Conservation (phyloP, 2,888 invertebrate genomes). For the Caenorhabditis zanzibari region DNA sequence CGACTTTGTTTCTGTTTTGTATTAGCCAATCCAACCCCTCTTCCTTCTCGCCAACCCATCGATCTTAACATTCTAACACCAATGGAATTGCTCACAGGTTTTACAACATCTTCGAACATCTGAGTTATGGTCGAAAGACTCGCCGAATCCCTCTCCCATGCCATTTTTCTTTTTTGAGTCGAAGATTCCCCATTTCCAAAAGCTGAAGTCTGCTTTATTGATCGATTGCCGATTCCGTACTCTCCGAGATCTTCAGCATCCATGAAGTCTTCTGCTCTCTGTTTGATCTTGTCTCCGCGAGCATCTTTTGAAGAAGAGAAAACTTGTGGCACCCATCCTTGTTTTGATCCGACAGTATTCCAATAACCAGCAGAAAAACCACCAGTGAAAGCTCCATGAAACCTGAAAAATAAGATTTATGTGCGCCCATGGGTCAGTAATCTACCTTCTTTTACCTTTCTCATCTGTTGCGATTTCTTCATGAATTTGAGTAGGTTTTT, state of each 20-base stretch:
- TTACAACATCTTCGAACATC: conserved; percentile 74
- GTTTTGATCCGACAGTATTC: conserved; percentile 95
- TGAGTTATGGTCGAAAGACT: conserved; percentile 66
- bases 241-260: conserved; percentile 95
- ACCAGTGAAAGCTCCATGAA: conserved; percentile 99
- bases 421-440: too few species aligned
- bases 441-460: conserved; percentile 89
- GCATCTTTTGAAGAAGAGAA: conserved; percentile 93
- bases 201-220: conserved; percentile 90
- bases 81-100: conserved; percentile 89
- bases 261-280: conserved; percentile 96
- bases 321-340: conserved; percentile 93
- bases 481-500: conserved; percentile 87
- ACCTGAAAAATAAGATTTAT: conserved; percentile 84
- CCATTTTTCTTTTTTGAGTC: conserved; percentile 68
- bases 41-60: conserved; percentile 95
- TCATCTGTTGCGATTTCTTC: conserved; percentile 94
- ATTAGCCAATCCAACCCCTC: conserved; percentile 88
- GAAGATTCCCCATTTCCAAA: conserved; percentile 85
- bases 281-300: conserved; percentile 86
- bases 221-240: conserved; percentile 95
- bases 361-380: conserved; percentile 98
- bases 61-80: conserved; percentile 91
- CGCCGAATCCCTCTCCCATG: conserved; percentile 78
- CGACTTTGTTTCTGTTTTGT: conserved; percentile 67